Conservation (phyloP, 2,888 invertebrate genomes). For the Cryptocephalus moraei region DNA sequence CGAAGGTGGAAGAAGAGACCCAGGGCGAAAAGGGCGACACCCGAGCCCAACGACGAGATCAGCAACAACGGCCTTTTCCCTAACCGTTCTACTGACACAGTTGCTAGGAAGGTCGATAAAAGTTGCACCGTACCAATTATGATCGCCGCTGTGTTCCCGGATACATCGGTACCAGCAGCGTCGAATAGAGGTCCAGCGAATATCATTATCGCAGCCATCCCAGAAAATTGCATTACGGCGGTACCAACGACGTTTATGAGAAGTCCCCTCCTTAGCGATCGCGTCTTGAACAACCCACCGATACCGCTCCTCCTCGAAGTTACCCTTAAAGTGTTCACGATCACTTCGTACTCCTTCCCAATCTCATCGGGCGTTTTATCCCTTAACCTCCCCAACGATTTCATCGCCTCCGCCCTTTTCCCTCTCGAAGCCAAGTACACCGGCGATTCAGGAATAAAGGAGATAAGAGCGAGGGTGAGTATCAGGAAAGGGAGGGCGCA, state of each 20-base stretch:
- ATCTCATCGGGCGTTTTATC: constrained; percentile 39
- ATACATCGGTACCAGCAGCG: constrained; percentile 17
- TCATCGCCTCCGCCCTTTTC: constrained; percentile 47
- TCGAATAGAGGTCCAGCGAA: constrained; percentile 63
- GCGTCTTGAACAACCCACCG: too few relatives aligned
- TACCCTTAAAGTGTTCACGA: constrained; percentile 1
- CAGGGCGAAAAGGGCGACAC: neutral
- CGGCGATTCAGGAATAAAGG: constrained; percentile 22
- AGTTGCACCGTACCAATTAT: neutral
- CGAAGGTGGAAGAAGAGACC: neutral
- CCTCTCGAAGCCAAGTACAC: constrained; percentile 34
- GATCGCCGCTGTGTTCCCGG: neutral
- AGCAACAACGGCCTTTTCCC: neutral
- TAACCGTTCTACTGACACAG: neutral
- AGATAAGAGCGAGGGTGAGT: constrained; percentile 15
- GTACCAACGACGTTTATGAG: too few relatives aligned
- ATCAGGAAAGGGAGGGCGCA: constrained; percentile 16
- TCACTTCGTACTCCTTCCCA: neutral
- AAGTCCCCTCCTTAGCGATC: too few relatives aligned
- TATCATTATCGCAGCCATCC: constrained; percentile 67
- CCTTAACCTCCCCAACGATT: constrained; percentile 32
- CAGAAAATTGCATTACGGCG: constrained; percentile 36
- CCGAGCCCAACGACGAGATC: neutral
- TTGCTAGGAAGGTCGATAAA: neutral
- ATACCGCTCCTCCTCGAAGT: neutral